Percentiles rank a stretch among this genome's conserved stretches.
These are phyloP conservation scores for Moxostoma hubbsi DNA, from an alignment of 2,797 vertebrate species.

Conservation along the genomic window DNA sequence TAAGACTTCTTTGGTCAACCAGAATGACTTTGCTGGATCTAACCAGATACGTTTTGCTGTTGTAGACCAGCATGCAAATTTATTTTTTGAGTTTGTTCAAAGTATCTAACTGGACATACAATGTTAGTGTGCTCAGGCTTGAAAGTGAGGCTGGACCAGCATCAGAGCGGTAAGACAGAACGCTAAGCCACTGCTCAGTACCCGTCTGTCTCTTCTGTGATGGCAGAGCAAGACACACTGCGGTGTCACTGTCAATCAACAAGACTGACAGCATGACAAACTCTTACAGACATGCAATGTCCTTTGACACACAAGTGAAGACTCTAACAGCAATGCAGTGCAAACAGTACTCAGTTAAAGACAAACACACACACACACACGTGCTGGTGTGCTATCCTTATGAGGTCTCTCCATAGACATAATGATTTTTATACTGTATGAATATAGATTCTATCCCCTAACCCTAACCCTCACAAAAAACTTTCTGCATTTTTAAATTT, in stretches of 20 bases:
- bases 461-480: too few relatives aligned
- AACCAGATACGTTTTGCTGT: too few relatives aligned
- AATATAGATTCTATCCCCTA: too few relatives aligned
- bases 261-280: slow-evolving; percentile 21
- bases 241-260: slow-evolving; percentile 7
- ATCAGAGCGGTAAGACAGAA: slow-evolving; percentile 14
- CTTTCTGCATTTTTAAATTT: too few relatives aligned
- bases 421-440: too few relatives aligned
- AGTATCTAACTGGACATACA: neutral
- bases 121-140: neutral
- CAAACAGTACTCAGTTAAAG: neutral
- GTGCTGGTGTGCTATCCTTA: too few relatives aligned
- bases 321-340: neutral
- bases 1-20: too few relatives aligned
- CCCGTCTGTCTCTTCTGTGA: neutral
- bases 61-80: too few relatives aligned
- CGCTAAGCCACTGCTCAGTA: slow-evolving; percentile 25
- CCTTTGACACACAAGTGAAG: neutral
- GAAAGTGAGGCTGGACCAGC: neutral
- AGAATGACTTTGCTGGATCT: too few relatives aligned
- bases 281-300: slow-evolving; percentile 21
- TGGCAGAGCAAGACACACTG: slow-evolving; percentile 10
- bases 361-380: neutral
- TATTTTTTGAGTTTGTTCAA: too few relatives aligned
- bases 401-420: too few relatives aligned